phyloP scores from a whole-genome alignment of 2,113 vertebrate species.

The Paradoxurus hermaphroditus region DNA sequence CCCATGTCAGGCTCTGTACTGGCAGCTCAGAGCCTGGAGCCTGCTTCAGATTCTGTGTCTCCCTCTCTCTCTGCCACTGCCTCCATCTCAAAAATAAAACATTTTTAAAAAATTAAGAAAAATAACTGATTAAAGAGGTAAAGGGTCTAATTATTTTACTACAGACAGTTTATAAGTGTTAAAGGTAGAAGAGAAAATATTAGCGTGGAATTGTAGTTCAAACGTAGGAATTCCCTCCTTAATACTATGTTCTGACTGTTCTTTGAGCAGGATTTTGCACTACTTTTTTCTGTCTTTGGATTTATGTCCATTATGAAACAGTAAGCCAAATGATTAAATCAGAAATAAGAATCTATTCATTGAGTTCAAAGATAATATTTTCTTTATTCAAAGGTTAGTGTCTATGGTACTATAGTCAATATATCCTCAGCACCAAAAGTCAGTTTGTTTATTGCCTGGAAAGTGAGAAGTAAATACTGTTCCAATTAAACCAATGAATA shows the following conservation, averaged over 20 bases:
- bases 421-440: neutral
- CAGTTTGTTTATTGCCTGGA: neutral
- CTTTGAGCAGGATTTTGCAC: neutral
- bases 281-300: neutral
- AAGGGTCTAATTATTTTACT: neutral
- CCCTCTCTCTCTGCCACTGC: too few species aligned
- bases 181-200: neutral
- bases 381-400: neutral
- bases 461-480: neutral
- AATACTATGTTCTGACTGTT: neutral
- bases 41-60: too few species aligned
- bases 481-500: conserved; percentile 12
- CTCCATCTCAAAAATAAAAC: too few species aligned
- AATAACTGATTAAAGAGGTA: neutral
- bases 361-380: neutral
- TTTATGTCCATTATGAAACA: neutral
- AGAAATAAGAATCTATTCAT: neutral
- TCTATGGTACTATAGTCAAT: neutral
- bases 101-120: too few species aligned
- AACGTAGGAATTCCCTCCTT: neutral
- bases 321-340: neutral
- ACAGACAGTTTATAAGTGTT: neutral
- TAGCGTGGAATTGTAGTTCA: neutral
- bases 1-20: too few species aligned
- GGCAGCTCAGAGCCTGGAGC: too few species aligned